Evolutionary conservation across 2,797 vertebrate genomes (phyloP).

Genomic region (Lutra lutra): DNA sequence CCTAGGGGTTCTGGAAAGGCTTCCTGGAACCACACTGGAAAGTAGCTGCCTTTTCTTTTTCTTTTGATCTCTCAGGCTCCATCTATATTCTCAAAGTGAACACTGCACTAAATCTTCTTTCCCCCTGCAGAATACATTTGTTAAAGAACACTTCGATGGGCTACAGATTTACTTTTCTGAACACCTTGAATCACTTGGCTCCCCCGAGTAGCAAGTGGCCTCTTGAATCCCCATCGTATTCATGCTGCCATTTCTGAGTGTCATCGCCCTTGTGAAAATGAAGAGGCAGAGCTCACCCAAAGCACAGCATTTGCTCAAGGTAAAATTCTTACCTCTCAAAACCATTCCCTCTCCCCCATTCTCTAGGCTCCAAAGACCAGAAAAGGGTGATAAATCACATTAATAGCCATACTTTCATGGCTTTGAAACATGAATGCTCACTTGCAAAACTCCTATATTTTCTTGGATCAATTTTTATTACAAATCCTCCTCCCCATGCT

Average conservation of each 20-base stretch:
- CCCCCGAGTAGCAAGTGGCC: not conserved
- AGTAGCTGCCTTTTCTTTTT: not conserved
- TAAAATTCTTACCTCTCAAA: not conserved
- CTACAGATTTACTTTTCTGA: slow-evolving; percentile 50
- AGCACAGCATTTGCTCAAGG: not conserved
- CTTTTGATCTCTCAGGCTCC: not conserved
- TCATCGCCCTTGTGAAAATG: not conserved
- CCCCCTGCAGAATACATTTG: not conserved
- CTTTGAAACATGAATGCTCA: slow-evolving; percentile 45
- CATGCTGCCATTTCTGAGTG: not conserved
- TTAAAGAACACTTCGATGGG: not conserved
- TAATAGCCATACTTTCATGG: not conserved
- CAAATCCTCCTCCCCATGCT: not conserved
- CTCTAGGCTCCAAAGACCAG: not conserved
- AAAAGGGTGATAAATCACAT: slow-evolving; percentile 30
- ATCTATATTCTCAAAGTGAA: not conserved
- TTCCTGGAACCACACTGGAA: not conserved
- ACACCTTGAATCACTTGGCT: not conserved
- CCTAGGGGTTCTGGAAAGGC: not conserved
- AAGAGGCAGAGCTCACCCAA: not conserved
- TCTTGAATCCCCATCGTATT: not conserved
- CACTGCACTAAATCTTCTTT: not conserved
- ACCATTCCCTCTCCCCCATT: not conserved
- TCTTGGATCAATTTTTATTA: slow-evolving; percentile 47
- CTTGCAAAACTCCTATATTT: slow-evolving; percentile 55